Percentiles rank a stretch among this genome's conserved stretches.
Conservation (phyloP, 2,113 vertebrate genomes). For the Verasper variegatus region DNA sequence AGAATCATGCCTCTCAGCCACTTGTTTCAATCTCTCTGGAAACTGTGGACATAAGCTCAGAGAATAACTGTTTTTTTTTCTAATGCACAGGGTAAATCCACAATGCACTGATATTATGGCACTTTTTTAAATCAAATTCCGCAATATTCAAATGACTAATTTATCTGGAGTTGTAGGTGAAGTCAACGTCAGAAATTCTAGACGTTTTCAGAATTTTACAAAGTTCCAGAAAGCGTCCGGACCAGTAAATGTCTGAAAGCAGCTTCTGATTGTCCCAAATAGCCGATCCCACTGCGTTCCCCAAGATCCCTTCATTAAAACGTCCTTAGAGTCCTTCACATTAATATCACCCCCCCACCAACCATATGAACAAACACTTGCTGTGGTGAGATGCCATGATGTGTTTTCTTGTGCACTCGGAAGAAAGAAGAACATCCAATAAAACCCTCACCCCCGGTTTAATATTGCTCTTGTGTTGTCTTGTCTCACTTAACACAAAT, state of each 20-base stretch:
- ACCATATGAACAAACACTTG: not conserved
- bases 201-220: too few relatives aligned
- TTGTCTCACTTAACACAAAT: not conserved
- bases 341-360: too few relatives aligned
- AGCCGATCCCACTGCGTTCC: not conserved
- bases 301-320: slow-evolving; percentile 40
- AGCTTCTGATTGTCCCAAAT: too few relatives aligned
- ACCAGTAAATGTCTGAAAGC: too few relatives aligned
- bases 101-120: not conserved
- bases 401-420: not conserved
- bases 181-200: too few relatives aligned
- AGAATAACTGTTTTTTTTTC: not conserved
- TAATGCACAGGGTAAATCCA: too few relatives aligned
- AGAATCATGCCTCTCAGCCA: slow-evolving; percentile 46
- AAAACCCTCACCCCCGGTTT: slow-evolving; percentile 5
- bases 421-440: slow-evolving; percentile 1
- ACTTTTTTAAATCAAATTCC: too few relatives aligned
- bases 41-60: slow-evolving; percentile 31
- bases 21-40: slow-evolving; percentile 43
- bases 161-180: too few relatives aligned
- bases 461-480: not conserved
- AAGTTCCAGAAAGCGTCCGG: too few relatives aligned
- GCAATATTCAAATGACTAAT: too few relatives aligned
- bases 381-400: too few relatives aligned
- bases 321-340: not conserved